Evolutionary conservation across 2,888 invertebrate genomes (phyloP), one percentile per base, ranked within the genome.

Genomic region (Drosophila flavopinicola): DNA sequence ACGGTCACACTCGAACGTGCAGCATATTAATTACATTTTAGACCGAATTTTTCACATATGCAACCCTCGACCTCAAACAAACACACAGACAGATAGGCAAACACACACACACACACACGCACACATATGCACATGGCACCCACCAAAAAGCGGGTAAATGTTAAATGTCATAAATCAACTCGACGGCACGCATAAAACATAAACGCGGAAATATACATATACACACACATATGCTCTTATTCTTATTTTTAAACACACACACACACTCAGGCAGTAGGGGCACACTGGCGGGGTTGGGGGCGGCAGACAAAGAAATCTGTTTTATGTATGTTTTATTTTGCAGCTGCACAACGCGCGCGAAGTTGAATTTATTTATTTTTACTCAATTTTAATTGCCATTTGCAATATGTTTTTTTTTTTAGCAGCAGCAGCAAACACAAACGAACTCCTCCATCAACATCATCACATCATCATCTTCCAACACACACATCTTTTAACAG

Each of bases 101-200:
- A 47, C 37, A 63, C 25, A 52, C 35, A 57, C 29, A 39, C 17
- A 67, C 29, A 47, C 2, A 52, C 47, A 49, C 17, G 51, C 11
- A 24, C 35, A 61, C 38, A 51, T 38, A 38, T 37, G 48, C 33
- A 73, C 35, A 44, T 57, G 38, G 57, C 70, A 66, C 61, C 65
- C 70, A 57, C 71, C 59, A 64, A 57, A 70, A 53, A 75, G 76
- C 76, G 72, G 75, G 57, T 66, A 73, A 70, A 82, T 85, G 69
- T 78, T 78, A 75, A 78, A 75, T 72, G 84, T 83, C 84, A 83
- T 85, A 87, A 83, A 85, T 83, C 86, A 82, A 75, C 53, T 41
- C 65, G 60, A 57, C 35, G 60, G 13, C 54, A 37, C 75, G 68
- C 83, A 85, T 72, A 75, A 70, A 73, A 78, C 79, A 85, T 75